Base-by-base conservation (phyloP, 2,888 invertebrate genomes). In the Epinotia bilunana region DNA sequence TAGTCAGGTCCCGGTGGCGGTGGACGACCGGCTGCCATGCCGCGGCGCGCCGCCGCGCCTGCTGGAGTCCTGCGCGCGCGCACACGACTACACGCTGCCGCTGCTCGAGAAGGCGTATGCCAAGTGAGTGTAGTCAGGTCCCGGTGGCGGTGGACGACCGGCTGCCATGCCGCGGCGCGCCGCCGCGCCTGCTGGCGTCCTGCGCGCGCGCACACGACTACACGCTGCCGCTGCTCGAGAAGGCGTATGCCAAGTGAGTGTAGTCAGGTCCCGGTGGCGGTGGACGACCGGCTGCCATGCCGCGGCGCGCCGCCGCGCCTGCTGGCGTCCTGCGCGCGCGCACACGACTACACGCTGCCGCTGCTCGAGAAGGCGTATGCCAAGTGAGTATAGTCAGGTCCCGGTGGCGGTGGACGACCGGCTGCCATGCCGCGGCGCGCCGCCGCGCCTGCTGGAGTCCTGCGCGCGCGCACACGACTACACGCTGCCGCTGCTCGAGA, bases 21-120 rank as follows among this genome's bases (percentile, higher is more conserved):
- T 97, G 73, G 97, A 97, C 90, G 97, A 97, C 90, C 94, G 96
- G 81, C 92, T 97, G 82, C 97, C 97, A 61, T 96, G 96, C 13
- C 95, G 95, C 33, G 73, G 93, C 96, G 33, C 93, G 96, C 69
- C 95, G 95, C 82, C 91, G 95, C 20, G 95, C 95, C 84, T 91
- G 93, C 63, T 92, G 94, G 16, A 74, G 62, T 78, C 77, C 74
- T 55, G 73, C 70, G 78, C 70, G 39, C 80, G 76, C n/a, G 76
- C 77, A 43, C 81, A 83, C 76, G 97, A 97, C 89, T 97, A 97
- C 94, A 97, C 97, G 96, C 95, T 96, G 60, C 96, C 97, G 28
- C 93, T 97, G 65, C 90, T 97, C 62, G 97, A 97, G 89, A 97
- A 97, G 90, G 97, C 97, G 12, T 97, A 97, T 88, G 97, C 97